Percentiles rank a stretch among this genome's conserved stretches.
Evolutionary conservation across 1,140 invertebrate species (phyloP).

Genomic region (Leguminivora glycinivorella): DNA sequence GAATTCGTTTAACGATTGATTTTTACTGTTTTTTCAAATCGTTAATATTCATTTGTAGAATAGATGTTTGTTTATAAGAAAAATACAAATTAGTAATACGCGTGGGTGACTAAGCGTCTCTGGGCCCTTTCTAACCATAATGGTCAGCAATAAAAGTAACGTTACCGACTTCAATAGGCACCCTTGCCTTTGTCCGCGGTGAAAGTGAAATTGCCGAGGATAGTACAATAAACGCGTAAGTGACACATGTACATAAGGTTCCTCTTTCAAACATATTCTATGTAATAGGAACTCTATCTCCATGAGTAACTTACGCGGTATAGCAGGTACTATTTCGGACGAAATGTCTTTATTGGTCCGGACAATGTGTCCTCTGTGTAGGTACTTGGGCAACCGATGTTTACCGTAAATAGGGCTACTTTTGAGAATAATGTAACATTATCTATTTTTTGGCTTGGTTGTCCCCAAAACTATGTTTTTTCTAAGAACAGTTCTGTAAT

Average conservation of each 20-base stretch:
- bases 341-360: constrained; percentile 19
- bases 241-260: no score
- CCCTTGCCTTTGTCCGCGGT: constrained; percentile 12
- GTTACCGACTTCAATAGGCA: constrained; percentile 19
- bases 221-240: no score
- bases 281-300: no score
- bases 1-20: background rate
- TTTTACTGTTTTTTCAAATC: background rate
- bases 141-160: constrained; percentile 28
- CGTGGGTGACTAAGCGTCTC: constrained; percentile 18
- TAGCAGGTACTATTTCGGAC: no score
- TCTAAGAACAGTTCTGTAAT: background rate
- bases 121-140: constrained; percentile 1
- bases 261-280: no score
- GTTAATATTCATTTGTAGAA: background rate
- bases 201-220: no score
- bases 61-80: background rate
- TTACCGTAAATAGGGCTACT: constrained; percentile 16
- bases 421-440: background rate
- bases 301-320: no score
- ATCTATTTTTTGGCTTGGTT: background rate
- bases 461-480: background rate
- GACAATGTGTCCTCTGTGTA: background rate
- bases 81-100: constrained; percentile 2
- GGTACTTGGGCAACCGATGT: constrained; percentile 24